Conservation (phyloP, 92 coral and sea anemone species). For the Zoanthus gigantus region DNA sequence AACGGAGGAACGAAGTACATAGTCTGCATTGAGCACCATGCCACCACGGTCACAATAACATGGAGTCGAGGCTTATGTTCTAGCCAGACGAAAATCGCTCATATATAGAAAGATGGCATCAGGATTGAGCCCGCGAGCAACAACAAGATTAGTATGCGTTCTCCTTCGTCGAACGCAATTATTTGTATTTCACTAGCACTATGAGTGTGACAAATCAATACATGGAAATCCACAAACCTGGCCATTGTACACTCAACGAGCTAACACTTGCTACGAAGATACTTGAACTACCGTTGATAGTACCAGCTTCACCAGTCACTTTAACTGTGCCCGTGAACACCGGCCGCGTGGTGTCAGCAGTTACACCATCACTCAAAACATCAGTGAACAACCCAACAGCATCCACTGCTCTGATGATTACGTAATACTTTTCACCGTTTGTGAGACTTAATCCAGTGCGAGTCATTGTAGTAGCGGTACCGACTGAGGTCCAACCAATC, state of each 20-base stretch:
- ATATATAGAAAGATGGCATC: too few species aligned
- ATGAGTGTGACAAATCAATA: too few species aligned
- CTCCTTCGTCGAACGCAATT: too few species aligned
- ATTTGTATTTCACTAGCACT: too few species aligned
- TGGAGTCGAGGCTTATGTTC: too few species aligned
- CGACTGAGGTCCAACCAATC: slow-evolving; percentile 81
- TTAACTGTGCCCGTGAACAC: slow-evolving; percentile 43
- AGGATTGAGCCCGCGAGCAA: too few species aligned
- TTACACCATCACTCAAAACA: slow-evolving; percentile 45
- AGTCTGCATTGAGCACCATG: too few species aligned
- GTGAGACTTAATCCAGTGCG: slow-evolving; percentile 59
- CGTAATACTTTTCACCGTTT: slow-evolving; percentile 35
- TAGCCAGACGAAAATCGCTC: too few species aligned
- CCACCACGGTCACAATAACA: too few species aligned
- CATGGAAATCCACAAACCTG: slow-evolving; percentile 21
- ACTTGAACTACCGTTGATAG: slow-evolving; percentile 21
- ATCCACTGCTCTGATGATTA: slow-evolving; percentile 32
- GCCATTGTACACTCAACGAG: slow-evolving; percentile 38
- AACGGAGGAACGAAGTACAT: too few species aligned
- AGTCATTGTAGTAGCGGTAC: slow-evolving; percentile 67
- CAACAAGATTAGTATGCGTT: too few species aligned
- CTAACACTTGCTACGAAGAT: slow-evolving; percentile 30
- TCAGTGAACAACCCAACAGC: slow-evolving; percentile 45
- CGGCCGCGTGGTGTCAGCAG: slow-evolving; percentile 44
- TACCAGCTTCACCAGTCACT: slow-evolving; percentile 11